Evolutionary conservation across 53 echinoderm and acorn worm genomes (phyloP).

Genomic region (Zoroaster sp.): DNA sequence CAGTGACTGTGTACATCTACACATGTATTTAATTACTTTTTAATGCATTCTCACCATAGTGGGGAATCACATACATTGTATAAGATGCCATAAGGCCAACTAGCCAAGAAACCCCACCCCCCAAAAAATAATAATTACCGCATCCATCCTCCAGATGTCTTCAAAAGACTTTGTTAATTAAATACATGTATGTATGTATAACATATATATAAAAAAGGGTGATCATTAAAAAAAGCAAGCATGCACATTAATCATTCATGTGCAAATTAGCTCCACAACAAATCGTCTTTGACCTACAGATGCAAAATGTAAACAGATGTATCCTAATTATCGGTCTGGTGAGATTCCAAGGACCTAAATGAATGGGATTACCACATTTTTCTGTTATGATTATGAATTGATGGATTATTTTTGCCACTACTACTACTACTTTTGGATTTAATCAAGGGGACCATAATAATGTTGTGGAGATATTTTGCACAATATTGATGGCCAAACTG

Average conservation of each 20-base stretch:
- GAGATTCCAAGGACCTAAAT: background rate
- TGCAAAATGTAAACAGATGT: background rate
- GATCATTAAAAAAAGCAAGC: too few species aligned
- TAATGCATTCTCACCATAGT: too few species aligned
- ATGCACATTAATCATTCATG: background rate
- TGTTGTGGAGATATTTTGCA: background rate
- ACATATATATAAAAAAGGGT: too few species aligned
- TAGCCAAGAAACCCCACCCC: too few species aligned
- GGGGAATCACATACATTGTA: too few species aligned
- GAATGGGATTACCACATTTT: background rate
- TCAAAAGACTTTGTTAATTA: too few species aligned
- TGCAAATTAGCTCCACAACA: background rate
- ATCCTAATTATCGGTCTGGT: background rate
- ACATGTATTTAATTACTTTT: too few species aligned
- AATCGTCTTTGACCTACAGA: background rate
- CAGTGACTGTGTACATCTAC: too few species aligned
- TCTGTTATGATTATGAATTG: background rate
- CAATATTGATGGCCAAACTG: background rate
- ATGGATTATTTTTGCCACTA: background rate
- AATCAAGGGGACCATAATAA: background rate
- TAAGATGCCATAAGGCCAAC: too few species aligned
- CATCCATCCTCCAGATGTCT: too few species aligned
- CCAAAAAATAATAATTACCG: too few species aligned
- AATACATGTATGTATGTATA: too few species aligned
- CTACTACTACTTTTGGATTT: background rate